Base-by-base conservation (phyloP, 2,888 invertebrate genomes). In the Andrena bicolor region DNA sequence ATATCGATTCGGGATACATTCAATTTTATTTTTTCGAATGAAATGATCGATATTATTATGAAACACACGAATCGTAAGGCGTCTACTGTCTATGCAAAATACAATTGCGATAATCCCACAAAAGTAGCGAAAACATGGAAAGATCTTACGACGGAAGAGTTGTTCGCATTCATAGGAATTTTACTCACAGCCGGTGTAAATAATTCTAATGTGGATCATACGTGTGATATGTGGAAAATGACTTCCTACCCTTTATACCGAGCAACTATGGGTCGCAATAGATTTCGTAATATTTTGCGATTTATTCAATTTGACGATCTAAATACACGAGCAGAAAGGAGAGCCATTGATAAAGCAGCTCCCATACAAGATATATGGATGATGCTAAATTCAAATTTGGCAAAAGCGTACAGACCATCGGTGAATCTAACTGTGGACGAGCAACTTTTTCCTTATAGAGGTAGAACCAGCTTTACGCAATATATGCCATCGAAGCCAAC, bases 401-500 rank as follows among this genome's bases (percentile, higher is more conserved):
- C 65, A 20, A 85, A 83, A 60, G 64, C 84, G 61, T 92, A 91
- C 79, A 86, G 84, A 35, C 88, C 90, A 66, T 83, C 85, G 23
- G 90, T 71, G 68, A 85, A 87, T 80, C 63, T 91, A 30, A 91
- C 91, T 23, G 82, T 92, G 53, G 91, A 92, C 66, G 90, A 92
- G 75, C 84, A 35, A 35, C 35, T 91, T 53, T 90, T 77, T 86
- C 88, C 90, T 28, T 91, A 75, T 70, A 85, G 90, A 16, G 88
- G 90, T n/a, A 81, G 86, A 20, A 90, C 89, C n/a, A 76, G 69
- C 26, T 91, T 91, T 60, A 90, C 86, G 0, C 88, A 91, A 80
- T 89, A 88, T 68, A 86, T 90, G 16, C 86, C 88, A 26, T 88
- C 88, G 7, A 88, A 90, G 71, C 88, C 86, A 68, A 88, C 86